phyloP scores from a whole-genome alignment of 2,113 vertebrate species.

The Amphiprion percula region DNA sequence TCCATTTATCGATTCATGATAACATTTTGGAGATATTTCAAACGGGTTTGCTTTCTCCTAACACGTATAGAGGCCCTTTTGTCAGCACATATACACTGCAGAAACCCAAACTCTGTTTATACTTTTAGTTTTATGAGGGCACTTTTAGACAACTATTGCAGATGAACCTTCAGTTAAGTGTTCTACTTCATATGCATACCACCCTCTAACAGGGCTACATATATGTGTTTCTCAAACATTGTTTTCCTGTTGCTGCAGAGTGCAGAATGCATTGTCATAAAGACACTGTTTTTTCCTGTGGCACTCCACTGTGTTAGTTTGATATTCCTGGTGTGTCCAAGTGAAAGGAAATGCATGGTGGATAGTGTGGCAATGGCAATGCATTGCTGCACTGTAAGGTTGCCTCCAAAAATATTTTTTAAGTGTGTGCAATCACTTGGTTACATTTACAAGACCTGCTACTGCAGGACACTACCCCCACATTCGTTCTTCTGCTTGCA shows the following conservation, averaged over 20 bases:
- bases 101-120: background rate
- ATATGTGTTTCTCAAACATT: background rate
- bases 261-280: background rate
- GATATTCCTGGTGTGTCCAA: background rate
- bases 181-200: background rate
- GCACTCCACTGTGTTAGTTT: background rate
- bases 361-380: background rate
- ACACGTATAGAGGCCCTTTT: background rate
- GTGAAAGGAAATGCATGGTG: background rate
- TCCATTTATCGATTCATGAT: constrained; percentile 56
- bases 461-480: background rate
- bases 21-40: constrained; percentile 45
- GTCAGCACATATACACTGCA: constrained; percentile 1
- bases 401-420: background rate
- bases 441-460: background rate
- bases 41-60: constrained; percentile 36
- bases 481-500: background rate
- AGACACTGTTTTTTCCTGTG: background rate
- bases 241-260: background rate
- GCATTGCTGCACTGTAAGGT: background rate
- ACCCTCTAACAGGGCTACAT: background rate
- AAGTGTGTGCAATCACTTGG: background rate
- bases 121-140: background rate
- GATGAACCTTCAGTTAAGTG: background rate
- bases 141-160: background rate